A percentile compares a stretch with the other conserved stretches of the same genome.
These are phyloP conservation scores for Periparus ater DNA, from an alignment of 2,797 vertebrate species.

Conservation along the genomic window DNA sequence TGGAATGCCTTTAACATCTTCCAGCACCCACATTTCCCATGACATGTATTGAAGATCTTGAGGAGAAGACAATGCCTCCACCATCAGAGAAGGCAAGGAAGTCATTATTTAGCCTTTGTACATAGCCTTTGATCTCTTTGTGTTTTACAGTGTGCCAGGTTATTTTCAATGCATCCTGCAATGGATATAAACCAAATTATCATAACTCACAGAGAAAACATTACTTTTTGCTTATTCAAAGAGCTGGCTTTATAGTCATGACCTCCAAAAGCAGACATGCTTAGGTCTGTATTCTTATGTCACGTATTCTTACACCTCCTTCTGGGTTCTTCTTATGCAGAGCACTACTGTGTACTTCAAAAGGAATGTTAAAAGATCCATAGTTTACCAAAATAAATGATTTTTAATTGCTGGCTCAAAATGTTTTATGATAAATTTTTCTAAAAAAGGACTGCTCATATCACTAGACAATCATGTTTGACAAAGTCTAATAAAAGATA, in stretches of 20 bases:
- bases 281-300: no score
- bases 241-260: not conserved
- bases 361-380: not conserved
- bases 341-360: not conserved
- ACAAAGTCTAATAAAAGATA: not conserved
- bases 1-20: not conserved
- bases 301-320: not conserved
- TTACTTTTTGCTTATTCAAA: not conserved
- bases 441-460: not conserved
- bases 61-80: fast-evolving
- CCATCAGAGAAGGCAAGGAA: not conserved
- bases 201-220: not conserved
- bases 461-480: not conserved
- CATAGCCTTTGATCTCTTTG: not conserved
- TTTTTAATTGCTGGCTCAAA: not conserved
- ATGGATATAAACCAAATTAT: not conserved
- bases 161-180: not conserved
- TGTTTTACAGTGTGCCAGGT: not conserved
- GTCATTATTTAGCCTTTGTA: not conserved
- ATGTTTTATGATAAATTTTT: not conserved
- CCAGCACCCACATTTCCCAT: not conserved
- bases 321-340: not conserved
- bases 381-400: not conserved
- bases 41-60: not conserved
- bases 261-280: not conserved